Evolutionary conservation across 2,797 vertebrate genomes (phyloP).

Genomic region (Merluccius polli): DNA sequence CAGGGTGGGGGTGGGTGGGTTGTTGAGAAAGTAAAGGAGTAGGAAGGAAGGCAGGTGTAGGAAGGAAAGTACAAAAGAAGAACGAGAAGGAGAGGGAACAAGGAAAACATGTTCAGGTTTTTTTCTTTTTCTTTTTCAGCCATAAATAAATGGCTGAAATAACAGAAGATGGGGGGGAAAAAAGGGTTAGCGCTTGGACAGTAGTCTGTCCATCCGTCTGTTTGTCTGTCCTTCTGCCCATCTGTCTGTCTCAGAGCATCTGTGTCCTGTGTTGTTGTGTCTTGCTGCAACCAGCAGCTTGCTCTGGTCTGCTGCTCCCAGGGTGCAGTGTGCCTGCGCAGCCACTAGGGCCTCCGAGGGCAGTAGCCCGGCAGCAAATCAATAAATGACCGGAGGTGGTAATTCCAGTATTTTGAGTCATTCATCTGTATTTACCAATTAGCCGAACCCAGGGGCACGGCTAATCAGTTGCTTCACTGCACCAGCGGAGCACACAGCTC

Average conservation of each 20-base stretch:
- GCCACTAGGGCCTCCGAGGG: neutral
- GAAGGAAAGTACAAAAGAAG: slow-evolving; percentile 24
- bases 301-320: neutral
- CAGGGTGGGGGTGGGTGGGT: slow-evolving; percentile 55
- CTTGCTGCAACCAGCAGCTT: neutral
- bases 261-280: neutral
- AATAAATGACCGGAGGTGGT: slow-evolving; percentile 1
- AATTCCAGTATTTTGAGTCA: slow-evolving; percentile 2
- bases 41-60: neutral
- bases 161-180: slow-evolving; percentile 46
- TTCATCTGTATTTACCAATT: slow-evolving; percentile 1
- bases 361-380: neutral
- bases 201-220: neutral
- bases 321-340: neutral
- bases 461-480: neutral
- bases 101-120: slow-evolving; percentile 74
- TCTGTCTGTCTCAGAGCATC: neutral
- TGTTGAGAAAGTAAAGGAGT: slow-evolving; percentile 20
- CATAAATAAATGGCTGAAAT: too few relatives aligned
- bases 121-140: slow-evolving; percentile 37
- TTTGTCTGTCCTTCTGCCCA: neutral
- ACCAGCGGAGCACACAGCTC: neutral
- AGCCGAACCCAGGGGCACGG: neutral
- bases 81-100: slow-evolving; percentile 24
- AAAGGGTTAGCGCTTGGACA: slow-evolving; percentile 31